These are phyloP conservation scores for Cacoxenus indagator DNA, from an alignment of 2,888 invertebrate genomes.

Conservation along the genomic window DNA sequence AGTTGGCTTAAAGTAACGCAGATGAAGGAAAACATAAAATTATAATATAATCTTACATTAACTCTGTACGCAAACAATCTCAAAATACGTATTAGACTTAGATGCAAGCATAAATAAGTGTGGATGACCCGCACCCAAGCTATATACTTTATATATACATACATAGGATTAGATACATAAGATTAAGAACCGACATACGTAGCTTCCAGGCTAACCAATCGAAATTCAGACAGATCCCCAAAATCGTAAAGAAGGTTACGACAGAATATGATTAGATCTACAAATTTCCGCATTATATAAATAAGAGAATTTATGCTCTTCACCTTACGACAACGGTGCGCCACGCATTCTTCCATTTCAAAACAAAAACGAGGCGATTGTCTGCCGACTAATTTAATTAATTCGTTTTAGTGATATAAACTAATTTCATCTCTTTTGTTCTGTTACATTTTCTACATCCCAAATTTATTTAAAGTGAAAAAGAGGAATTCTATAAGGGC, in stretches of 20 bases:
- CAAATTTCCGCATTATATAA: conserved; percentile 27
- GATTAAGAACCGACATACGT: conserved; percentile 57
- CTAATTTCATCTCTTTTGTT: neutral
- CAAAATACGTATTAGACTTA: conserved; percentile 71
- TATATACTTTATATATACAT: no score
- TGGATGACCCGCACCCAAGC: neutral
- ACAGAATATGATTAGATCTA: conserved; percentile 43
- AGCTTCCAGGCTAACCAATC: conserved; percentile 59
- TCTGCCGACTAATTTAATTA: conserved; percentile 9
- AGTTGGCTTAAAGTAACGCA: conserved; percentile 23
- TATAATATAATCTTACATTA: neutral
- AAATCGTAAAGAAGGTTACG: conserved; percentile 26
- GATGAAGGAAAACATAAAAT: conserved; percentile 20
- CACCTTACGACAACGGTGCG: neutral
- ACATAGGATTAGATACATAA: no score
- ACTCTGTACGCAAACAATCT: conserved; percentile 46
- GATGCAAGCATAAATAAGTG: conserved; percentile 57
- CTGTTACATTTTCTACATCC: neutral
- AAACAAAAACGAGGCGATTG: neutral
- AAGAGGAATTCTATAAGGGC: no score
- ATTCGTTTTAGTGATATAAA: conserved; percentile 12
- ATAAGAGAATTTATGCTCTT: neutral
- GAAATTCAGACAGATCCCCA: conserved; percentile 34
- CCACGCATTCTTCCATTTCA: conserved; percentile 15
- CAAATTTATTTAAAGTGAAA: neutral